Conservation (phyloP, 1,140 invertebrate genomes). For the Calephelis nemesis region DNA sequence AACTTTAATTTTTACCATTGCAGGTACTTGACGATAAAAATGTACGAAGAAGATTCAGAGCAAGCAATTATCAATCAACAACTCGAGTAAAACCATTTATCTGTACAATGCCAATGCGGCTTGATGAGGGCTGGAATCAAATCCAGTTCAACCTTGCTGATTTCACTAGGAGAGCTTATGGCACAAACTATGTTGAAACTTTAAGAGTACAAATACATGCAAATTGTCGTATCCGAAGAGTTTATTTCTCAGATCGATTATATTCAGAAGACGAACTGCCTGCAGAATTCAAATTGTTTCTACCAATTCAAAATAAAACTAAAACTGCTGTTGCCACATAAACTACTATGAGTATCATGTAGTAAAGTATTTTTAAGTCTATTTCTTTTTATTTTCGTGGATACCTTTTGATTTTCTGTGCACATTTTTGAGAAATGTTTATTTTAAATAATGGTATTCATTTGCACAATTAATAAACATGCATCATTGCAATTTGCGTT, state of each 20-base stretch:
- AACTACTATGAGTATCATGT: constrained; percentile 39
- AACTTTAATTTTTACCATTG: constrained; percentile 42
- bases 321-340: constrained; percentile 78
- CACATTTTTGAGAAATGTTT: constrained; percentile 18
- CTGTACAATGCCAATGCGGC: constrained; percentile 99
- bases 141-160: constrained; percentile 99
- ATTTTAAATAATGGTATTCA: constrained; percentile 1
- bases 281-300: constrained; percentile 98
- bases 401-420: constrained; percentile 36
- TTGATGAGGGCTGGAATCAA: constrained; percentile 99
- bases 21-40: constrained; percentile 98
- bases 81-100: constrained; percentile 99
- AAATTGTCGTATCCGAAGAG: constrained; percentile 97
- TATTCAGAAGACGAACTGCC: constrained; percentile 99
- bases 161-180: constrained; percentile 98
- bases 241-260: constrained; percentile 98
- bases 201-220: constrained; percentile 98
- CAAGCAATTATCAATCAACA: constrained; percentile 98
- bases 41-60: constrained; percentile 95
- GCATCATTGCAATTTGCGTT: background rate
- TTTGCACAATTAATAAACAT: background rate
- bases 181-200: constrained; percentile 99
- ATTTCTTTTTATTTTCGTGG: constrained; percentile 47
- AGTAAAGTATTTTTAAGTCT: constrained; percentile 59
- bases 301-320: constrained; percentile 92